Evolutionary conservation across 1,140 invertebrate genomes (phyloP).

Genomic region (Proctacanthus coquilletti): DNA sequence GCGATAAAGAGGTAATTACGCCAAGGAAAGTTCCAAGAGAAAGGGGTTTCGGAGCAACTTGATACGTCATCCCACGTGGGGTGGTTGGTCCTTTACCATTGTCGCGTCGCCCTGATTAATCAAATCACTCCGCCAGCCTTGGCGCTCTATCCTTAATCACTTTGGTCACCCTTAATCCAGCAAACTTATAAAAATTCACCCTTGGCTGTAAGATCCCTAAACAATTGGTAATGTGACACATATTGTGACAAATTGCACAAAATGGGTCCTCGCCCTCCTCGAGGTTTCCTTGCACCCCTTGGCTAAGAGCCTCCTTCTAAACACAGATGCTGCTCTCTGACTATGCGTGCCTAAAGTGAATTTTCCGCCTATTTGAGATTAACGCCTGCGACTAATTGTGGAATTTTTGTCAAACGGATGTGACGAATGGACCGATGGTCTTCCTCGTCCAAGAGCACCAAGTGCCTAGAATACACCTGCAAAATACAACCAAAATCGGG

Average conservation of each 20-base stretch:
- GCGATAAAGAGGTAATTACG: slow-evolving; percentile 17
- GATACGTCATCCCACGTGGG: not conserved
- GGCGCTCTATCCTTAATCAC: not conserved
- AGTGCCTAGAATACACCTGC: no score
- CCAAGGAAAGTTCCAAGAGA: no score
- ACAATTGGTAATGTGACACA: slow-evolving; percentile 32
- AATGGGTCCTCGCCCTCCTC: no score
- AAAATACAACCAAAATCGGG: no score
- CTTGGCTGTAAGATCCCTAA: slow-evolving; percentile 1
- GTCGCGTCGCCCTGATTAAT: not conserved
- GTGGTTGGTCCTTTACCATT: no score
- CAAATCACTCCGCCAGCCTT: not conserved
- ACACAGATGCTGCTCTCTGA: no score
- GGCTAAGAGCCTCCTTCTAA: no score
- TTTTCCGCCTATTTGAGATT: not conserved
- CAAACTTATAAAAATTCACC: not conserved
- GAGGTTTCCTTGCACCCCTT: no score
- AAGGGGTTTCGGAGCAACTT: not conserved
- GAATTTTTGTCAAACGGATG: slow-evolving; percentile 2
- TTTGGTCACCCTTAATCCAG: not conserved
- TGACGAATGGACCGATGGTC: slow-evolving; percentile 1
- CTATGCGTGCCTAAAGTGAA: not conserved
- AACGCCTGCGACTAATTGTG: slow-evolving; percentile 1
- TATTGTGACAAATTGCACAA: slow-evolving; percentile 30
- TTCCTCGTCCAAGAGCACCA: no score